Base-by-base conservation (phyloP, 2,888 invertebrate genomes). In the Chirona hameri region DNA sequence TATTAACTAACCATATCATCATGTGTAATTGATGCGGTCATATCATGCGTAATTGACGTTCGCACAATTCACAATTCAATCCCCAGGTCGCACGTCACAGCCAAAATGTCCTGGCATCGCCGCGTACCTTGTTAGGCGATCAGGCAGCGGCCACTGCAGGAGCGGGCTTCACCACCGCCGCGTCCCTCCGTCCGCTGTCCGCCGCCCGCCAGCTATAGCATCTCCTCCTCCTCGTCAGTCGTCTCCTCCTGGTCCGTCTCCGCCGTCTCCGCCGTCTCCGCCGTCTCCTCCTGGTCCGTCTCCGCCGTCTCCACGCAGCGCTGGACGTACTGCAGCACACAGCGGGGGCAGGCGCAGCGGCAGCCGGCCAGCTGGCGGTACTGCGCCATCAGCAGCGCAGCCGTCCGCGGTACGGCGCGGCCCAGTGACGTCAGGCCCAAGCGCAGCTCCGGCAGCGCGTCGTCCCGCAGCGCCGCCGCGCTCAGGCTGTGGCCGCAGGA, bases 361-460 rank as follows among this genome's bases (percentile, higher is more conserved):
- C 39, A 39, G 76, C 12, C 76, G 24, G 21, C 39, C 76, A 76
- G 76, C 39, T 76, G 18, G 5, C 76, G 31, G 39, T 76, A 76
- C 46, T 76, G 76, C 21, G 39, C 76, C 76, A 76, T 39, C 76
- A 76, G 46, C 76, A 76, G 76, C 39, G 31, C 39, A 5, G 76
- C 76, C 18, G 76, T 76, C 24, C 76, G 76, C 76, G 76, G 76
- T 9, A 76, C 24, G 24, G 76, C 39, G 7, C 24, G 76, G 5
- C 21, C 14, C 76, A 76, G 76, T 24, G n/a, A 27, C 9, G 39
- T 24, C 46, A 76, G 76, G 18, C 76, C 76, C 24, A 76, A 14
- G 21, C 76, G 31, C 76, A 76, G 39, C 46, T 46, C 27, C 21
- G 76, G 76, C 76, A 76, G 39, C 76, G 10, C 14, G 76, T 76